Evolutionary conservation across 2,888 invertebrate genomes (phyloP), one percentile per base, ranked within the genome.

Genomic region (Drosophila anomalata): DNA sequence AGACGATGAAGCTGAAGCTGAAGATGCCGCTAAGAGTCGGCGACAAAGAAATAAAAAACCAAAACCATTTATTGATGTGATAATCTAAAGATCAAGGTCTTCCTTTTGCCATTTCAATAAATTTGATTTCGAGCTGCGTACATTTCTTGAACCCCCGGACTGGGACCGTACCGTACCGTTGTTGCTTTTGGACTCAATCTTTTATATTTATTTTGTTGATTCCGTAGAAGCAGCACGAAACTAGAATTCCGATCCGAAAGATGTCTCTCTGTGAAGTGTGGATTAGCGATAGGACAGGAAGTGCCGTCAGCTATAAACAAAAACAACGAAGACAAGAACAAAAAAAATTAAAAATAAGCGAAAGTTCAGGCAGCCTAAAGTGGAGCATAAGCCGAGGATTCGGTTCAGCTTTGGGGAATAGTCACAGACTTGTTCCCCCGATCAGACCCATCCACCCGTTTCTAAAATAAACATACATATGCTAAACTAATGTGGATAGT

Each of bases 21-120:
- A 55, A 60, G 75, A 57, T 50, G 75, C 53, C 61, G 51, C 55
- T 53, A 39, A 57, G 39, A 57, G 50, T 58, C 50, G 54, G 59
- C 63, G 54, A 62, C 33, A 63, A 57, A 58, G 54, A 68, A 44
- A 67, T 48, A 56, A 41, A 44, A 69, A 70, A 69, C 76, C 58
- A 72, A 69, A 70, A 77, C 71, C 82, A 87, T 81, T 87, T 87
- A 87, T 83, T 83, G 82, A 84, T 81, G 82, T 87, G 87, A 87
- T 83, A 83, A 83, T 83, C 82, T 87, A 83, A 83, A 83, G 87
- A 83, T 83, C 82, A 83, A 83, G 82, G 82, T 83, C 82, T 82
- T 87, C 77, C 77, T 81, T 82, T 87, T 82, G 82, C 84, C 84
- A 84, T 82, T 86, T 75, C 66, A 78, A 84, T 73, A 73, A 73